Base-by-base conservation (phyloP, 1,140 invertebrate species). In the Solenopsis fugax region DNA sequence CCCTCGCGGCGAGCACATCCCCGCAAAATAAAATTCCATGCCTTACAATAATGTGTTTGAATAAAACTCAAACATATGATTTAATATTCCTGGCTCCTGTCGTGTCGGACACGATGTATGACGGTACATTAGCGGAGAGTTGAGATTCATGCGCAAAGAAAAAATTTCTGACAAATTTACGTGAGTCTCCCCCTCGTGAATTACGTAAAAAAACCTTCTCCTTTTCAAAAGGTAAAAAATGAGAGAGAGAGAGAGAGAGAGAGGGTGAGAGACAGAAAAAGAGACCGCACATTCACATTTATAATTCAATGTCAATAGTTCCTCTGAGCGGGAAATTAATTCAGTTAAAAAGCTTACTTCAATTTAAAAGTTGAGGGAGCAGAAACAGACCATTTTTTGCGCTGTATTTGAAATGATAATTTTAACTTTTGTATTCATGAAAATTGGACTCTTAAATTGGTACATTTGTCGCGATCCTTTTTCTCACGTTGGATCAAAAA, bases 41-140 rank as follows among this genome's bases (percentile, higher is more conserved):
- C 45, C 52, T 73, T 82, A 60, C 29, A 73, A 84, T 56, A 73
- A 75, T 34, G 13, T 62, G 67, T 62, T 75, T 73, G 56, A 60
- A 45, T 73, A 73, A 84, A 84, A 62, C 24, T 60, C 80, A 62
- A 84, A 84, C 52, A n/a, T 84, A 62, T 24, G 80, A 82, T 75
- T 84, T 75, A 84, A 71, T 84, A 75, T 73, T 82, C 13, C 13
- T 18, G 13, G 60, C 48, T 29, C 29, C 29, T n/a, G 34, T 29
- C 41, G 67, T 41, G 67, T 72, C 67, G 50, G 13, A 69, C 65
- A 16, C 6, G 6, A 21, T 16, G 18, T 69, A 24, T 50, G 41
- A 16, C 34, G 21, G 48, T 72, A 21, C 10, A 29, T 52, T 69
- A 58, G 21, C 7, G 18, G 10, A 13, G 48, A 82, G 69, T 82